Evolutionary conservation across 2,888 invertebrate genomes (phyloP), one percentile per base, ranked within the genome.

Genomic region (Dascillus cervinus): DNA sequence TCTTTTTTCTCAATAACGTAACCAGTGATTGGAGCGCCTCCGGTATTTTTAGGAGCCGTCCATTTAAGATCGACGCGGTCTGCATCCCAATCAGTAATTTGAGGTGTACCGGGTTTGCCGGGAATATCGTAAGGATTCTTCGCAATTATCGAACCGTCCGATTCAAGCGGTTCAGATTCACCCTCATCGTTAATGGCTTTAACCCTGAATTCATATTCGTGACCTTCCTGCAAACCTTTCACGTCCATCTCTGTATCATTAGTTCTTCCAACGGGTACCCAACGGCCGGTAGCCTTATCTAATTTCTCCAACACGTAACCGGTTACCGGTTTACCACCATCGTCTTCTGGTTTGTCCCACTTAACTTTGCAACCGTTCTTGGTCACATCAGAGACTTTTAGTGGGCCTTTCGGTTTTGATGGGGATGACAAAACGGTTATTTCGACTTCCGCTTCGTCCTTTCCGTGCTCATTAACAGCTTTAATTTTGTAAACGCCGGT

Each of bases 111-210:
- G 2, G 95, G 95, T 57, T 90, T 87, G 32, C 84, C 82, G 37
- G 92, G 82, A 46, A 80, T 71, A 56, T 90, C 84, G 60, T 79
- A 98, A 46, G 97, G 97, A 75, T 98, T 97, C 70, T 97, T 98
- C 12, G 97, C 96, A 10, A 85, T 60, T 38, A 86, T 88, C 2
- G 86, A 76, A 51, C 79, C 76, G 30, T 91, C 89, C n/a, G 91
- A 88, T 62, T 90, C 88, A 43, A 96, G 64, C 4, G 97, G 96
- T 53, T 97, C 91, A 1, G 90, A 89, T 63, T 92, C 91, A 10
- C 91, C 91, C 61, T 94, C 95, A 44, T 95, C 94, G 54, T 95
- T 95, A 40, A 94, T 77, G 4, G 95, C 95, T 59, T 79, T 83
- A 8, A 95, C 90, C 45, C 94, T 75, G 72, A 95, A 95, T 66